Conservation (phyloP, 1,140 invertebrate species). For the Dendroctonus valens region DNA sequence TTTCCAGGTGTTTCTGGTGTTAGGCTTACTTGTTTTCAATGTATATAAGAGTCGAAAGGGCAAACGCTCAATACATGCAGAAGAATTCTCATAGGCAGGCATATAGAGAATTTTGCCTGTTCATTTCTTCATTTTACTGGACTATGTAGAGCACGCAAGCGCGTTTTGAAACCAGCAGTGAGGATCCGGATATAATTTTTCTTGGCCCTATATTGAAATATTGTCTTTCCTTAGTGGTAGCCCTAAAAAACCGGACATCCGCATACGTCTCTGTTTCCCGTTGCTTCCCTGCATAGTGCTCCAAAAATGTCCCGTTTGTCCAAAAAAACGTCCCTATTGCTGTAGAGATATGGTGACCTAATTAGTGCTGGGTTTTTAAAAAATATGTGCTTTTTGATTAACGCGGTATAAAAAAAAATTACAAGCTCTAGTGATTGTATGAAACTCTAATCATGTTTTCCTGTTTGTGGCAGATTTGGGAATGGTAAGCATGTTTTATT, state of each 20-base stretch:
- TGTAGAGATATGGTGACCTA: constrained; percentile 21
- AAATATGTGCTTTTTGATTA: background rate
- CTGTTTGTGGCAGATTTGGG: constrained; percentile 66
- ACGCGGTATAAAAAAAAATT: background rate
- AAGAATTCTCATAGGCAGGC: background rate
- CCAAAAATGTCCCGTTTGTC: too few species aligned
- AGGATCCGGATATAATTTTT: constrained; percentile 22
- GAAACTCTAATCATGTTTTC: constrained; percentile 57
- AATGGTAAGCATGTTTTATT: constrained; percentile 53
- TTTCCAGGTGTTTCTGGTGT: too few species aligned
- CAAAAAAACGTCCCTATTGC: too few species aligned
- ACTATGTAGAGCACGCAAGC: constrained; percentile 19
- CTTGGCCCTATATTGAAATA: constrained; percentile 24
- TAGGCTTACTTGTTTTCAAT: too few species aligned
- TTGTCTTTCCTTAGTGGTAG: constrained; percentile 17
- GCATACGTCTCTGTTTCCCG: background rate
- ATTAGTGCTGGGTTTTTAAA: constrained; percentile 5
- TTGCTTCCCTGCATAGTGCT: background rate
- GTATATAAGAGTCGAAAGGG: too few species aligned
- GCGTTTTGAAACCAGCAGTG: constrained; percentile 15
- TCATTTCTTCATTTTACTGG: constrained; percentile 3
- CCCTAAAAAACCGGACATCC: constrained; percentile 16
- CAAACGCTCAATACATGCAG: too few species aligned
- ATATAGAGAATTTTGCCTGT: background rate
- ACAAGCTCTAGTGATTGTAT: background rate